Evolutionary conservation across 2,888 invertebrate genomes (phyloP), one percentile per base, ranked within the genome.

Genomic region (Leptopilina drosophilae): DNA sequence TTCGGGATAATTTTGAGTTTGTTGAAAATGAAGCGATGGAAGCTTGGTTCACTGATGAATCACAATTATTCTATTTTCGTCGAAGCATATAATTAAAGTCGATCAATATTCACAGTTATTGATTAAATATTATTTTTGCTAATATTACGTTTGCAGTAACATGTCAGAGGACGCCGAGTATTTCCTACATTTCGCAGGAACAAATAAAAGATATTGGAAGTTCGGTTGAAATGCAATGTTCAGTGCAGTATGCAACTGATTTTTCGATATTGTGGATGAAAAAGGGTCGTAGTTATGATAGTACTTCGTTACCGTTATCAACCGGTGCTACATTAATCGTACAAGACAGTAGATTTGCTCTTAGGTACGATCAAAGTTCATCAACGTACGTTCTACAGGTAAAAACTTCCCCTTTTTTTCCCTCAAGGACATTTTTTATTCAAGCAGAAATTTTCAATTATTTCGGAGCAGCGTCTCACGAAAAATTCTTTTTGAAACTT

Each of bases 161-260:
- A 64, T 93, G 93, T 49, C 97, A 97, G 90, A 93, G 97, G 83
- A 96, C 97, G 0, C 97, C 97, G 0, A 97, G 97, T 0, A 97
- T 97, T 88, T 97, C 98, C 0, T 97, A 97, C 88, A 97, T 98
- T 85, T 96, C 97, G 0, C 97, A 97, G 33, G 97, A 97, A 89
- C 97, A 98, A 93, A 97, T 98, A 75, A 95, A 97, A 88, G 97
- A 98, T 91, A 97, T 98, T 80, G 98, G 98, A 0, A 96, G 96
- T 6, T 96, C 96, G 7, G 97, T 97, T 0, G 97, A 98, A 89
- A 92, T 98, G 84, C 95, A 95, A 82, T 98, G 98, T 89, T 97
- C 97, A 0, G 97, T 98, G 0, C 97, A 97, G 88, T 97, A 98
- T 90, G 96, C 96, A 0, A 94, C 95, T 85, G 97, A 97, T 79